Evolutionary conservation across 1,140 invertebrate genomes (phyloP).

Genomic region (Triops cancriformis): DNA sequence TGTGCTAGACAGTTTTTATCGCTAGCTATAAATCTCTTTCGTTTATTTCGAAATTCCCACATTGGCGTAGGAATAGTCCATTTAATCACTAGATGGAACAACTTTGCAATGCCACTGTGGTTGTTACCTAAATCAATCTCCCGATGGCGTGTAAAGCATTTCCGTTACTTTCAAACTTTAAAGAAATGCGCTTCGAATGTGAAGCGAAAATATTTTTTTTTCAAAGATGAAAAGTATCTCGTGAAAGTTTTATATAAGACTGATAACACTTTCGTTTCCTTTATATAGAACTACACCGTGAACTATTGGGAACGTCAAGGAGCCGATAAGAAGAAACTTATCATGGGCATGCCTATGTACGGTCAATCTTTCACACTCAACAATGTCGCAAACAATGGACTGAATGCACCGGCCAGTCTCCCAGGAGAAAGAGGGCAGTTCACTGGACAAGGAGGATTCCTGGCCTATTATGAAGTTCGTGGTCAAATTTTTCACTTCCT

Average conservation of each 20-base stretch:
- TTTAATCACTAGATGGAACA: too few species aligned
- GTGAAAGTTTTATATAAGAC: too few species aligned
- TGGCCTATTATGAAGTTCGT: constrained; percentile 72
- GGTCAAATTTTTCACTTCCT: constrained; percentile 25
- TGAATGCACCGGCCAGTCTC: constrained; percentile 64
- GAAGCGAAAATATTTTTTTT: too few species aligned
- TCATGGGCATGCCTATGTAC: constrained; percentile 85
- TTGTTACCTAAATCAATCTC: too few species aligned
- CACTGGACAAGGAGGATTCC: constrained; percentile 67
- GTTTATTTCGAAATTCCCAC: too few species aligned
- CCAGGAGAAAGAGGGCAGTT: constrained; percentile 68
- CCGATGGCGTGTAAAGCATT: too few species aligned
- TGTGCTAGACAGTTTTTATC: neutral
- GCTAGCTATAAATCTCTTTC: neutral
- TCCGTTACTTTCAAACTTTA: too few species aligned
- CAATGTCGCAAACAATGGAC: constrained; percentile 51
- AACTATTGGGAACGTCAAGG: constrained; percentile 81
- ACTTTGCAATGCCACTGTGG: too few species aligned
- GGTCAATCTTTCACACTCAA: constrained; percentile 70
- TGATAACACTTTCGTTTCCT: constrained; percentile 30
- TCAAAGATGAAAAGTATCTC: neutral
- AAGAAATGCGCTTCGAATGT: too few species aligned
- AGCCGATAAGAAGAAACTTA: constrained; percentile 63
- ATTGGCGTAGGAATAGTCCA: too few species aligned
- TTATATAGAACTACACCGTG: constrained; percentile 59